Percentiles rank a stretch among this genome's conserved stretches.
phyloP scores from a whole-genome alignment of 2,888 invertebrate genomes.

The Clanis bilineata region DNA sequence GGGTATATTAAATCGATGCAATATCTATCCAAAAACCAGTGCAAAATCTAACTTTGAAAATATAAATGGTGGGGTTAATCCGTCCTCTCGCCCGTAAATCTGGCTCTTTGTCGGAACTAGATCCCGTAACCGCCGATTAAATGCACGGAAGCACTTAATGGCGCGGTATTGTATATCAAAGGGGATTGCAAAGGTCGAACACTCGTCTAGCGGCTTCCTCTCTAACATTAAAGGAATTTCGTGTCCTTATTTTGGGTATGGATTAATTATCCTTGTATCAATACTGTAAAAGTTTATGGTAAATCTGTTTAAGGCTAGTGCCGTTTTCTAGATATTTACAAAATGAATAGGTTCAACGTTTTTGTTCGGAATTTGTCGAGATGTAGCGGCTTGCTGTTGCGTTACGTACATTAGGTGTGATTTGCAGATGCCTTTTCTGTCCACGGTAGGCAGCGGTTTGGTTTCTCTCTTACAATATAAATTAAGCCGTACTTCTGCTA shows the following conservation, averaged over 20 bases:
- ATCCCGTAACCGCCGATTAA: conserved; percentile 27
- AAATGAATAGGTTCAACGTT: no score
- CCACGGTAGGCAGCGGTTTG: no score
- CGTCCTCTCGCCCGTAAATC: background rate
- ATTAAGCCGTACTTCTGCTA: no score
- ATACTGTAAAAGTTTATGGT: no score
- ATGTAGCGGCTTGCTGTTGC: no score
- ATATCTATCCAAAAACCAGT: background rate
- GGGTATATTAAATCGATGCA: no score
- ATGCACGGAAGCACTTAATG: conserved; percentile 35
- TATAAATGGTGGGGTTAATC: background rate
- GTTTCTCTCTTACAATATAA: no score
- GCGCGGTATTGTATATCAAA: conserved; percentile 49
- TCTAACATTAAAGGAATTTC: conserved; percentile 2
- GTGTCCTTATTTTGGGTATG: background rate
- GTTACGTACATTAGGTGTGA: no score
- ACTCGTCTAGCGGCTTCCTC: background rate
- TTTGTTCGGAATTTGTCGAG: no score
- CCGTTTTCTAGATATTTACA: no score
- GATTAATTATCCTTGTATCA: background rate
- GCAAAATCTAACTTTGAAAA: background rate
- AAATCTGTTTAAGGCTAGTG: no score
- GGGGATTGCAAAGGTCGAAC: conserved; percentile 32
- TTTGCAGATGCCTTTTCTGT: no score
- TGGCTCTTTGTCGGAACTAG: conserved; percentile 29